Conservation (phyloP, 1,140 invertebrate species). For the Cotesia typhae region DNA sequence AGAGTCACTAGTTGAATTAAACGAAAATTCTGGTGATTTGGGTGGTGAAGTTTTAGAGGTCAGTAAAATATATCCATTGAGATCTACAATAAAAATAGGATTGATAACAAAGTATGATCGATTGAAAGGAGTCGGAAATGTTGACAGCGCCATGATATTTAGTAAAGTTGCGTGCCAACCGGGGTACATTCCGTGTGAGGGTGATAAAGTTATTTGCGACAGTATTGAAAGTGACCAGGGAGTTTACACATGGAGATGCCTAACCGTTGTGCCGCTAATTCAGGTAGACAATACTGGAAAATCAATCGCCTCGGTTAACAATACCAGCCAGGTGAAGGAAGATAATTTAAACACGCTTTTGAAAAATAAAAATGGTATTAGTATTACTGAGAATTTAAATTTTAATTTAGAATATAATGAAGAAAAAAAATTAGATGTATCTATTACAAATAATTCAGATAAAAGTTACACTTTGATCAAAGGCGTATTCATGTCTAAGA, state of each 20-base stretch:
- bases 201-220: conserved; percentile 70
- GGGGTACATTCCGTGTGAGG: conserved; percentile 66
- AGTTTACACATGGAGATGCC: conserved; percentile 68
- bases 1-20: conserved; percentile 67
- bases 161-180: conserved; percentile 63
- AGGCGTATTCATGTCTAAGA: conserved; percentile 51
- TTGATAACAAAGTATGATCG: conserved; percentile 67
- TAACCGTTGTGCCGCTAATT: conserved; percentile 63
- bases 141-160: conserved; percentile 69
- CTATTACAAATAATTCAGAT: conserved; percentile 56
- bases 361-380: conserved; percentile 59
- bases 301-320: conserved; percentile 21
- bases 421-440: conserved; percentile 49
- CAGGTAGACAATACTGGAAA: conserved; percentile 34
- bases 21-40: conserved; percentile 63
- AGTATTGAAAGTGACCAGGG: conserved; percentile 76
- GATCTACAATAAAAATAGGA: conserved; percentile 65
- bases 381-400: conserved; percentile 56
- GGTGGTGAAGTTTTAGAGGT: conserved; percentile 69
- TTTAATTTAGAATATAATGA: conserved; percentile 57
- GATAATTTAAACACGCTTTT: conserved; percentile 42
- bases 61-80: conserved; percentile 66
- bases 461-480: conserved; percentile 46
- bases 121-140: conserved; percentile 58
- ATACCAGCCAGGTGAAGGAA: conserved; percentile 5